phyloP scores from a whole-genome alignment of 1,140 invertebrate species.

The Drosophila kohkoa region DNA sequence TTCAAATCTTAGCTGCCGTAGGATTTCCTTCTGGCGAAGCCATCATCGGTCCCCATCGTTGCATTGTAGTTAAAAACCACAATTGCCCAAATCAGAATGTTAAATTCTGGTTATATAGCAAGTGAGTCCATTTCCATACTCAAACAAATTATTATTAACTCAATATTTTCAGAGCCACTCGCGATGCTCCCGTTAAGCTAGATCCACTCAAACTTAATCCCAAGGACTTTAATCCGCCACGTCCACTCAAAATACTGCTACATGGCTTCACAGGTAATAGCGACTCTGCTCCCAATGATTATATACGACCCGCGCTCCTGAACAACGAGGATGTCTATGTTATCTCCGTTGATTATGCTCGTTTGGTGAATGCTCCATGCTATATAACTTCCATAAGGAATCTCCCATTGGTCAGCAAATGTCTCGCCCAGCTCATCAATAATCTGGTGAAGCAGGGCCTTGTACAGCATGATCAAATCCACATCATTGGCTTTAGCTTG shows the following conservation, averaged over 20 bases:
- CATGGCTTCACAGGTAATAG: conserved; percentile 88
- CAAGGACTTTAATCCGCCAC: conserved; percentile 85
- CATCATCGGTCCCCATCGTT: conserved; percentile 62
- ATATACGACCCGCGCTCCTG: conserved; percentile 86
- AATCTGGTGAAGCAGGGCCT: conserved; percentile 86
- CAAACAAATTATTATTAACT: background rate
- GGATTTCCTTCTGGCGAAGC: conserved; percentile 44
- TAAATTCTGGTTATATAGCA: conserved; percentile 87
- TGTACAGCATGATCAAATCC: conserved; percentile 88
- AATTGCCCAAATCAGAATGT: conserved; percentile 87
- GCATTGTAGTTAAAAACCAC: conserved; percentile 62
- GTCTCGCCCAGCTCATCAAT: conserved; percentile 88
- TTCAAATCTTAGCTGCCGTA: conserved; percentile 17
- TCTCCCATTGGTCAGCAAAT: conserved; percentile 86
- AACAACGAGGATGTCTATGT: conserved; percentile 87
- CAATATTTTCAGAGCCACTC: conserved; percentile 68
- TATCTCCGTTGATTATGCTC: conserved; percentile 87
- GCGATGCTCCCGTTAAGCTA: conserved; percentile 85
- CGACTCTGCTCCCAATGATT: conserved; percentile 86
- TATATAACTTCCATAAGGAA: conserved; percentile 87
- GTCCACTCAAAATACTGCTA: conserved; percentile 87
- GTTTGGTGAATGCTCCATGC: conserved; percentile 86
- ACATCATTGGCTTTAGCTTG: conserved; percentile 96
- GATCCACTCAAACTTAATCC: conserved; percentile 81
- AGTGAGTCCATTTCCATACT: conserved; percentile 72